Percentiles rank a stretch among this genome's conserved stretches.
These are phyloP conservation scores for Pseudomyrmex flavicornis DNA, from an alignment of 1,140 invertebrate genomes.

Conservation along the genomic window DNA sequence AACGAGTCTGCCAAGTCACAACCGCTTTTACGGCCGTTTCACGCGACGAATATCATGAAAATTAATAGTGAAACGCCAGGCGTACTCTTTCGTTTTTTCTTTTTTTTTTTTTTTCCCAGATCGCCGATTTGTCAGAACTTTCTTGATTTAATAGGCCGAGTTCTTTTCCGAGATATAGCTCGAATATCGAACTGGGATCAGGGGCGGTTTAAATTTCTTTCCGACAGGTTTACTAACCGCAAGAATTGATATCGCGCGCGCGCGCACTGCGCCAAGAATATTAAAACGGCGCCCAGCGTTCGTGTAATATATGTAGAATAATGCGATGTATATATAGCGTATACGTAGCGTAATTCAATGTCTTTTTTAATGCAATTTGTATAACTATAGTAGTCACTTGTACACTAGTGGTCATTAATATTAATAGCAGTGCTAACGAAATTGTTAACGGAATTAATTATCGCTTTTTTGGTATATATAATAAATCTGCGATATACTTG, in stretches of 20 bases:
- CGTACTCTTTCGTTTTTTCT: not conserved
- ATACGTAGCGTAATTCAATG: no score
- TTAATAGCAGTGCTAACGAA: not conserved
- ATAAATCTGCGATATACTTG: not conserved
- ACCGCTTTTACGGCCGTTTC: conserved; percentile 18
- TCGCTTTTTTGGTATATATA: not conserved
- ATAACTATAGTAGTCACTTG: no score
- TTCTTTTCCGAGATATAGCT: conserved; percentile 15
- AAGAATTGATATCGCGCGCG: not conserved
- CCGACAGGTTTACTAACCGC: not conserved
- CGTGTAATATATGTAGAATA: not conserved
- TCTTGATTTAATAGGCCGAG: conserved; percentile 52
- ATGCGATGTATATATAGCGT: not conserved
- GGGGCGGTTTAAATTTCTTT: not conserved
- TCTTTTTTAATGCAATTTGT: no score
- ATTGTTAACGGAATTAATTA: conserved; percentile 5
- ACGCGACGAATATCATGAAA: conserved; percentile 32
- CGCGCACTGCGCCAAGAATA: not conserved
- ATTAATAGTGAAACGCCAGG: conserved; percentile 48
- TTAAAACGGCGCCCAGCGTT: no score
- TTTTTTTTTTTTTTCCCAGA: conserved; percentile 22
- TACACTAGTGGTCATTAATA: not conserved
- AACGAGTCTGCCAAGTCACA: not conserved
- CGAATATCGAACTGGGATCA: not conserved
- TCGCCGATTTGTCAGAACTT: not conserved